Evolutionary conservation across 2,797 vertebrate genomes (phyloP), one percentile per base, ranked within the genome.

Genomic region (Syncerus caffer): DNA sequence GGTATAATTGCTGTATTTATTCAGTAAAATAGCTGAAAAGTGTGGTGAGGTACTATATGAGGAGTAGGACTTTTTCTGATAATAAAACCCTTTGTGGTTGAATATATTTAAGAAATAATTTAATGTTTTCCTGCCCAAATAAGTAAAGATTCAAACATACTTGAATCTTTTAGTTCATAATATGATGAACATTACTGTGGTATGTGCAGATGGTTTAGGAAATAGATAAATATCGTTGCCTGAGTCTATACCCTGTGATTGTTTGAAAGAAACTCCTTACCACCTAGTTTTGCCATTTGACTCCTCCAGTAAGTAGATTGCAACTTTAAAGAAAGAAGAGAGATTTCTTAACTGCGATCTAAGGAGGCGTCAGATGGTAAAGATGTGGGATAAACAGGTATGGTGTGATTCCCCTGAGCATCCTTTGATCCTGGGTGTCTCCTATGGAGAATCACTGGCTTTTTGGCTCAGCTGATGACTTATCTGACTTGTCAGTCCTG

Each of bases 111-210:
- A 80, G 78, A 91, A 91, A 27, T 85, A 50, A 76, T 53, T 78
- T 67, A 92, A 62, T 92, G 21, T 83, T 87, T 87, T 96, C 64
- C 53, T 90, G n/a, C 67, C 21, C 82, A 92, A 83, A 83, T 57
- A 86, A 53, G n/a, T 74, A 57, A 51, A 74, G 53, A 16, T 87
- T 93, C 64, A 95, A 57, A 90, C 47, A 27, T 42, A 45, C 21
- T 90, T 82, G 45, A 93, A 71, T 83, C 78, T 89, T 79, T 74
- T 51, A 58, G 67, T 78, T 86, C 57, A 29, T 12, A 92, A 87
- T 76, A 42, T 42, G 57, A 58, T 47, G 38, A 84, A 13, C 34
- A 84, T 64, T 80, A 55, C 79, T 93, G 21, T 88, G 15, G 7
- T 85, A 11, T 4, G 45, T 85, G 14, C 58, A 57, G 51, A 34